phyloP scores from a whole-genome alignment of 2,113 vertebrate species.

The Neogobius melanostomus region DNA sequence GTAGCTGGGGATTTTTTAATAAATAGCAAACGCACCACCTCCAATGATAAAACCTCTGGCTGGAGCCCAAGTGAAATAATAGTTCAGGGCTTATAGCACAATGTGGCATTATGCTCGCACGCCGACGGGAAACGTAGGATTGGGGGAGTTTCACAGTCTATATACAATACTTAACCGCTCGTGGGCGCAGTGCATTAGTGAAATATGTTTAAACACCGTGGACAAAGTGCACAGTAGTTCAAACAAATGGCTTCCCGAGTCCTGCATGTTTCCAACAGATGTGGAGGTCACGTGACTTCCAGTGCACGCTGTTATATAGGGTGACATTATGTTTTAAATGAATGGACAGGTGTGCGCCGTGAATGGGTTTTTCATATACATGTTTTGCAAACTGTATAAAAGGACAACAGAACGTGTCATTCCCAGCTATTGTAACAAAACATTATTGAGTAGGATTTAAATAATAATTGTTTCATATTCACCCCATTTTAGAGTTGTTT shows the following conservation, averaged over 20 bases:
- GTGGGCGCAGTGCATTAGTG: neutral
- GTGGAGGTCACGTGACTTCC: slow-evolving; percentile 41
- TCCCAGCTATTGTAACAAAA: too few relatives aligned
- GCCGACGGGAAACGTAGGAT: slow-evolving; percentile 2
- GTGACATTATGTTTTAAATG: neutral
- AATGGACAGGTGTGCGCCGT: neutral
- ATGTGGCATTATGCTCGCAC: slow-evolving; percentile 11
- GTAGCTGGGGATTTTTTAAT: slow-evolving; percentile 5
- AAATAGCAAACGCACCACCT: slow-evolving; percentile 14
- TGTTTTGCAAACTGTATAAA: too few relatives aligned
- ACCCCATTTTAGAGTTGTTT: too few relatives aligned
- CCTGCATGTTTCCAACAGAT: slow-evolving; percentile 45
- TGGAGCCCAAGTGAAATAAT: slow-evolving; percentile 46
- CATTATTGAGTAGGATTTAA: too few relatives aligned
- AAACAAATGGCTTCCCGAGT: slow-evolving; percentile 37
- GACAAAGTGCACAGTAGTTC: slow-evolving; percentile 1
- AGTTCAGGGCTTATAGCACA: slow-evolving; percentile 21
- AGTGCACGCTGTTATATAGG: neutral
- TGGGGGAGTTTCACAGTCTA: neutral
- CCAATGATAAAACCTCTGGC: slow-evolving; percentile 53
- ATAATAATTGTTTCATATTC: too few relatives aligned
- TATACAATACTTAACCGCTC: slow-evolving; percentile 8
- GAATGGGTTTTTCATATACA: too few relatives aligned
- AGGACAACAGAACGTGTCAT: too few relatives aligned
- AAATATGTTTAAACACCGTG: neutral